These are phyloP conservation scores for Ochropleura leucogaster DNA, from an alignment of 2,888 invertebrate species.

Conservation along the genomic window DNA sequence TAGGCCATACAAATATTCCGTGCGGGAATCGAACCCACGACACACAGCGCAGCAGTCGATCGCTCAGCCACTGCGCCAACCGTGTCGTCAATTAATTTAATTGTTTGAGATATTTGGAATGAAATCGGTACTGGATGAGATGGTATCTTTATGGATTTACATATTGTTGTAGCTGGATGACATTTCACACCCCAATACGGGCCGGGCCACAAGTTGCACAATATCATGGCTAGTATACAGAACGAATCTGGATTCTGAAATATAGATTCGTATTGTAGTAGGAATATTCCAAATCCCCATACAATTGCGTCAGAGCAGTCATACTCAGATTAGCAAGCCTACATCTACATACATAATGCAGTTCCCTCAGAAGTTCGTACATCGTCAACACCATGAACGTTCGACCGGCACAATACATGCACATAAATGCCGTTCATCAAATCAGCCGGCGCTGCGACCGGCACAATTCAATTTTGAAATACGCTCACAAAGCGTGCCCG, in stretches of 20 bases:
- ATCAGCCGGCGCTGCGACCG: conserved; percentile 64
- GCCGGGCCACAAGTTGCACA: neutral
- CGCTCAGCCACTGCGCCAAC: too few species aligned
- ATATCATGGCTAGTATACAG: neutral
- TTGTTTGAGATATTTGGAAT: neutral
- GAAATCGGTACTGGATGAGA: neutral
- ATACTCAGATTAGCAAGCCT: conserved; percentile 44
- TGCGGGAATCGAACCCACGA: too few species aligned
- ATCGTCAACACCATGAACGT: conserved; percentile 18
- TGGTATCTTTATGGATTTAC: neutral
- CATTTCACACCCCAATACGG: neutral
- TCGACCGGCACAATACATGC: conserved; percentile 53
- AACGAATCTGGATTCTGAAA: neutral
- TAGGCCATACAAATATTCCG: too few species aligned
- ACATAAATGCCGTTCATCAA: conserved; percentile 71
- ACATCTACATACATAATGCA: conserved; percentile 46
- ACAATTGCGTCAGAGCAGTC: conserved; percentile 37
- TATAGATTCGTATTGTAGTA: too few species aligned
- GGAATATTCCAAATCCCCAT: conserved; percentile 23
- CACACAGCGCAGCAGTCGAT: too few species aligned
- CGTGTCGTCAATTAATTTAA: too few species aligned
- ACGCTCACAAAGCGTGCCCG: conserved; percentile 68
- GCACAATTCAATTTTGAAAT: conserved; percentile 76
- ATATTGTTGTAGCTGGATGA: neutral
- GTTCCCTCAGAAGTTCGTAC: conserved; percentile 29